Conservation (phyloP, 2,888 invertebrate species). For the Leptinotarsa tumamoca region DNA sequence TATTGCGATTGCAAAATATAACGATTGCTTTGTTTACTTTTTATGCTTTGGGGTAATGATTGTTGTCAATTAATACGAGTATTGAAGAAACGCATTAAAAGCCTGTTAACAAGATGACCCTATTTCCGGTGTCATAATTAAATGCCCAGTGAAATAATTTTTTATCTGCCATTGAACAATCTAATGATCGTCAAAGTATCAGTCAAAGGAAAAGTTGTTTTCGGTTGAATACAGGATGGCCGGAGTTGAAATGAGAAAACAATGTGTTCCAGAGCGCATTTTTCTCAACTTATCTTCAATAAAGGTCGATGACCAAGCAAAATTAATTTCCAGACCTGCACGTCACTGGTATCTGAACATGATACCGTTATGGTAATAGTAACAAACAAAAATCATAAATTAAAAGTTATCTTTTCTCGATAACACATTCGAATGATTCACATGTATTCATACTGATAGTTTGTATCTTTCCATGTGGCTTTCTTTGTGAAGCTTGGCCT, state of each 20-base stretch:
- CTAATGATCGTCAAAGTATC: too few species aligned
- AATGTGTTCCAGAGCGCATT: too few species aligned
- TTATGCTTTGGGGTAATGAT: background rate
- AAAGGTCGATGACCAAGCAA: too few species aligned
- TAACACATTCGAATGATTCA: conserved; percentile 9
- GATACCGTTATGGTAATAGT: background rate
- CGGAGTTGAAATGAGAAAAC: too few species aligned
- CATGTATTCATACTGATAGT: background rate
- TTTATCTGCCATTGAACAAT: background rate
- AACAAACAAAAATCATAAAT: conserved; percentile 15
- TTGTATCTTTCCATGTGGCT: background rate
- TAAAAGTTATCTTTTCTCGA: conserved; percentile 9
- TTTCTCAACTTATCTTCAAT: too few species aligned
- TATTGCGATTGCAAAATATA: background rate
- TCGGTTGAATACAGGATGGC: too few species aligned
- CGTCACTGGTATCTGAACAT: background rate
- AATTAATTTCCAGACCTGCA: background rate
- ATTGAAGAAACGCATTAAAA: background rate
- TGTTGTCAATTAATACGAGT: background rate
- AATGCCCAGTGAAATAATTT: background rate
- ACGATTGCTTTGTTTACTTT: conserved; percentile 14
- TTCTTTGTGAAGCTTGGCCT: background rate
- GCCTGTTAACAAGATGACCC: background rate
- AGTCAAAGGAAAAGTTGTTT: too few species aligned
- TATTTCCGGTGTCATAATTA: background rate